Evolutionary conservation across 2,797 vertebrate species (phyloP).

Genomic region (Chelonia mydas): DNA sequence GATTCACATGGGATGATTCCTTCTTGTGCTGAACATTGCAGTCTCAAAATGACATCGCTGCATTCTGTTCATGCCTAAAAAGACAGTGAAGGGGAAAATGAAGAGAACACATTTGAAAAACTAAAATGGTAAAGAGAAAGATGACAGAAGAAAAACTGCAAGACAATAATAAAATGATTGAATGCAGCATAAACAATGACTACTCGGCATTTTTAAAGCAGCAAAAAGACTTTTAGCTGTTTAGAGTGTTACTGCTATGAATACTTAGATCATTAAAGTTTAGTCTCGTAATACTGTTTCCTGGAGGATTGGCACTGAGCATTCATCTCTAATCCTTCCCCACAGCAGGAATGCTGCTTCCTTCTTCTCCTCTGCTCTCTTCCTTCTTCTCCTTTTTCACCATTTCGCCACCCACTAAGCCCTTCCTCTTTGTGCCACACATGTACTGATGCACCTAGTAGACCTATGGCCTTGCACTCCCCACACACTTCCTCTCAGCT

Average conservation of each 20-base stretch:
- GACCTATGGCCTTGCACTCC: not conserved
- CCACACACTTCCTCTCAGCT: not conserved
- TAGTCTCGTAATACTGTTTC: not conserved
- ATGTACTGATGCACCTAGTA: not conserved
- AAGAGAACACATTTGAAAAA: not conserved
- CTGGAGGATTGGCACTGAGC: not conserved
- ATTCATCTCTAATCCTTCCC: not conserved
- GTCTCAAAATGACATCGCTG: not conserved
- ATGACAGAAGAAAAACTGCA: not conserved
- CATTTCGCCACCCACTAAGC: not conserved
- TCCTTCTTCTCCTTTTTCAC: not conserved
- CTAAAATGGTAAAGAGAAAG: not conserved
- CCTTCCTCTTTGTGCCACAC: not conserved
- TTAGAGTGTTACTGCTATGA: not conserved
- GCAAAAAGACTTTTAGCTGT: not conserved
- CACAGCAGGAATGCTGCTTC: not conserved
- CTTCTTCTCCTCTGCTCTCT: not conserved
- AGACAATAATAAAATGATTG: not conserved
- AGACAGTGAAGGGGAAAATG: not conserved
- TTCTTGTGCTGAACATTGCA: not conserved
- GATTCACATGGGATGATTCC: not conserved
- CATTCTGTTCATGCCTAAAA: not conserved
- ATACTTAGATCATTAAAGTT: not conserved
- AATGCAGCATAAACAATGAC: not conserved
- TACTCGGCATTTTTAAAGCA: not conserved